A percentile compares a stretch with the other conserved stretches of the same genome.
phyloP scores from a whole-genome alignment of 2,888 invertebrate genomes.

The Stramonita haemastoma region DNA sequence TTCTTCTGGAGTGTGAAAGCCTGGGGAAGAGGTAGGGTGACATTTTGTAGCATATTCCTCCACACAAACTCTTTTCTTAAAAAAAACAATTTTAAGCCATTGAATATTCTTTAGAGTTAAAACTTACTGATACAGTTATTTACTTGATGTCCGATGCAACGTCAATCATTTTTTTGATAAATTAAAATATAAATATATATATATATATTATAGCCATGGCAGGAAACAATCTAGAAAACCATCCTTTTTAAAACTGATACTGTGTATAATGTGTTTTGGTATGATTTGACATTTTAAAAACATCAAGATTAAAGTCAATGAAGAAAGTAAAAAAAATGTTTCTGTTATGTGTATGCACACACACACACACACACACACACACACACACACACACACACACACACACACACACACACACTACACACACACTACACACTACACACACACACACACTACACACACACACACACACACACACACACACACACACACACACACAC shows the following conservation, averaged over 20 bases:
- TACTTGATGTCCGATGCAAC: too few species aligned
- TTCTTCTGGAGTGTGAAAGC: slow-evolving; percentile 75
- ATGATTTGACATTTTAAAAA: too few species aligned
- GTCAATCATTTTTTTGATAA: too few species aligned
- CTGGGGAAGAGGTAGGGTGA: slow-evolving; percentile 52
- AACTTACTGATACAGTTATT: too few species aligned
- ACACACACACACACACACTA: neutral
- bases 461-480: neutral
- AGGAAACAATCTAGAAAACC: too few species aligned
- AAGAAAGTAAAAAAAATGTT: too few species aligned
- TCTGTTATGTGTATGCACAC: too few species aligned
- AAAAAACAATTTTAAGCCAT: neutral
- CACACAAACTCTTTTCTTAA: neutral
- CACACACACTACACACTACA: neutral
- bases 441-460: neutral
- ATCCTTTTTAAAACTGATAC: too few species aligned
- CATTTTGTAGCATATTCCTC: neutral
- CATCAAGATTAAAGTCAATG: too few species aligned
- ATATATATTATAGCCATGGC: too few species aligned
- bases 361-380: neutral
- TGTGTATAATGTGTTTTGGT: too few species aligned
- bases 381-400: neutral
- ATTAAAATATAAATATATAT: too few species aligned
- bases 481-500: neutral
- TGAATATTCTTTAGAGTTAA: neutral